Conservation (phyloP, 2,888 invertebrate species). For the Lithophane ornitopus region DNA sequence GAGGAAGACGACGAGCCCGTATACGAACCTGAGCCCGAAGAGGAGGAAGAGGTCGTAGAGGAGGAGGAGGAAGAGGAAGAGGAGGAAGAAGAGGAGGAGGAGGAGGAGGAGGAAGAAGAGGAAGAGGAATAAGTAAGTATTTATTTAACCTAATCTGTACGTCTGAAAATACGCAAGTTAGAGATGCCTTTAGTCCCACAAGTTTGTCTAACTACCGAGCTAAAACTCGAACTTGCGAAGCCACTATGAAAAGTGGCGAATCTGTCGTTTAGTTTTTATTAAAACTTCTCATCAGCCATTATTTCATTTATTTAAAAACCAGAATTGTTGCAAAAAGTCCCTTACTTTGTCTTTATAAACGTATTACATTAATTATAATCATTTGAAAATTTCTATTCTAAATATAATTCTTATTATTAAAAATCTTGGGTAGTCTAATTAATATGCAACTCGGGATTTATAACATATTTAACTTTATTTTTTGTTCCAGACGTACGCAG, state of each 20-base stretch:
- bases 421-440: not conserved
- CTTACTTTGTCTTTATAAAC: not conserved
- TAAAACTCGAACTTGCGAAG: not conserved
- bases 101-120: slow-evolving; percentile 74
- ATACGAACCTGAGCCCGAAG: slow-evolving; percentile 93
- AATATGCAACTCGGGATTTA: not conserved
- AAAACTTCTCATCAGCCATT: not conserved
- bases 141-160: slow-evolving; percentile 54
- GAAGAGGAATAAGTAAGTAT: slow-evolving; percentile 91
- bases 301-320: slow-evolving; percentile 1
- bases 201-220: not conserved
- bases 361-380: not conserved
- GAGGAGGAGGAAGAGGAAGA: slow-evolving; percentile 95
- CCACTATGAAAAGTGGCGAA: not conserved
- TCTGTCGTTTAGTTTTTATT: not conserved
- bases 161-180: not conserved
- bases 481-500: slow-evolving; percentile 78
- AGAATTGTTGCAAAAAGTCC: not conserved
- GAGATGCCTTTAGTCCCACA: not conserved
- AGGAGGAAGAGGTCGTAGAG: slow-evolving; percentile 93
- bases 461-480: not conserved
- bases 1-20: slow-evolving; percentile 93
- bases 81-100: slow-evolving; percentile 92
- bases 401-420: not conserved
- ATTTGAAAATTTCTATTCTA: not conserved